Percentiles rank a stretch among this genome's conserved stretches.
These are phyloP conservation scores for Thymelicus lineola DNA, from an alignment of 2,888 invertebrate species.

Conservation along the genomic window DNA sequence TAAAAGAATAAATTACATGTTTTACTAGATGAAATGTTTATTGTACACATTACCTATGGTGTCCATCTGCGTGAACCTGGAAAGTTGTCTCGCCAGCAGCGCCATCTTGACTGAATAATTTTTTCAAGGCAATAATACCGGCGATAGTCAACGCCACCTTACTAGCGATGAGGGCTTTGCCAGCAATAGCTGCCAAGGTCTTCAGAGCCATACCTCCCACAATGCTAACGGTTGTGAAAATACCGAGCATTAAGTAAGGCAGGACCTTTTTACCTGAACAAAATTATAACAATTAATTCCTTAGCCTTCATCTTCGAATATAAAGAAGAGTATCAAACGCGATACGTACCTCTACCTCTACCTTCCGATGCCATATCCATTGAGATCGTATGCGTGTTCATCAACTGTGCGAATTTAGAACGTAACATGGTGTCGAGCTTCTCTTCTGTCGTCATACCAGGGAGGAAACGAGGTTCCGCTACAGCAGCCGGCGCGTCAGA, in stretches of 20 bases:
- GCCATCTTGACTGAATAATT: conserved; percentile 88
- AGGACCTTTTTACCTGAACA: conserved; percentile 81
- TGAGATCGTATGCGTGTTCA: conserved; percentile 87
- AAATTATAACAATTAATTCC: conserved; percentile 20
- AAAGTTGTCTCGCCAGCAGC: conserved; percentile 87
- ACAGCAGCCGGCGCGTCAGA: conserved; percentile 81
- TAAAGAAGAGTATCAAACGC: background rate
- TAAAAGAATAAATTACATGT: too few species aligned
- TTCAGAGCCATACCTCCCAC: conserved; percentile 89
- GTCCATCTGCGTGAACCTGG: conserved; percentile 89
- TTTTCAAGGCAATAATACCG: conserved; percentile 89
- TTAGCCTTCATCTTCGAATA: background rate
- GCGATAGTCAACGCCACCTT: conserved; percentile 90
- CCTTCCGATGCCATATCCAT: conserved; percentile 85
- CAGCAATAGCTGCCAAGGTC: conserved; percentile 88
- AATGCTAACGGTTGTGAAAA: conserved; percentile 87
- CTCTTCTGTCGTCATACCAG: conserved; percentile 83
- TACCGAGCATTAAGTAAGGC: conserved; percentile 86
- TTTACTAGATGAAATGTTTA: too few species aligned
- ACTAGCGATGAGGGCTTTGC: conserved; percentile 89
- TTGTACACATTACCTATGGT: conserved; percentile 79
- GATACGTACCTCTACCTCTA: conserved; percentile 76
- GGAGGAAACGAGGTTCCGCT: conserved; percentile 85
- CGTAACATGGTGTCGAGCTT: conserved; percentile 81
- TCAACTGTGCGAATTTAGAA: conserved; percentile 84